These are phyloP conservation scores for Heliconius hewitsoni DNA, from an alignment of 1,140 invertebrate species.

Conservation along the genomic window DNA sequence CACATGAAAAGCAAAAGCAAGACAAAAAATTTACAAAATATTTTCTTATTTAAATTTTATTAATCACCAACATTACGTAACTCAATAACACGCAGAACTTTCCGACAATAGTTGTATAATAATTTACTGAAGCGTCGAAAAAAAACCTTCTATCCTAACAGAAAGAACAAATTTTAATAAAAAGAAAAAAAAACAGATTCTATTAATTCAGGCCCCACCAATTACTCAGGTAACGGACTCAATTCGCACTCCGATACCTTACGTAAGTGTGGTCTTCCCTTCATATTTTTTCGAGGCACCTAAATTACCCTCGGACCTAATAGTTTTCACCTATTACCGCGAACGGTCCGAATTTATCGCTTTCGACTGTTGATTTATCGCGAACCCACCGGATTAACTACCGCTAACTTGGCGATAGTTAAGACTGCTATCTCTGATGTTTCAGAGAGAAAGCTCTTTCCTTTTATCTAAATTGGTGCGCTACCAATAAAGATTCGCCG, in stretches of 20 bases:
- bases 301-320: slow-evolving; percentile 75
- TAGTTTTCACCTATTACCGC: slow-evolving; percentile 81
- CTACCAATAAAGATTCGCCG: slow-evolving; percentile 80
- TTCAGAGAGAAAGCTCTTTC: slow-evolving; percentile 77
- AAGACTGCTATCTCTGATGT: slow-evolving; percentile 79
- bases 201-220: slow-evolving; percentile 32
- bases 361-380: slow-evolving; percentile 79
- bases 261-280: slow-evolving; percentile 40
- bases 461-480: slow-evolving; percentile 81
- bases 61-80: too few relatives aligned
- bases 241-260: slow-evolving; percentile 42
- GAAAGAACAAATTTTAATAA: slow-evolving; percentile 27
- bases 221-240: slow-evolving; percentile 46
- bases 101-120: not conserved
- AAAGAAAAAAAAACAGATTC: slow-evolving; percentile 25
- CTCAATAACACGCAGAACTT: not conserved
- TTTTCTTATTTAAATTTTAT: too few relatives aligned
- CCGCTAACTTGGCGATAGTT: slow-evolving; percentile 81
- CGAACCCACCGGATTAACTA: slow-evolving; percentile 75
- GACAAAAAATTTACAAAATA: not conserved
- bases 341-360: slow-evolving; percentile 73
- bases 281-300: slow-evolving; percentile 72
- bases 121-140: not conserved
- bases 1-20: not conserved
- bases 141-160: not conserved